Base-by-base conservation (phyloP, 2,888 invertebrate genomes). In the Lasioglossum lativentre region DNA sequence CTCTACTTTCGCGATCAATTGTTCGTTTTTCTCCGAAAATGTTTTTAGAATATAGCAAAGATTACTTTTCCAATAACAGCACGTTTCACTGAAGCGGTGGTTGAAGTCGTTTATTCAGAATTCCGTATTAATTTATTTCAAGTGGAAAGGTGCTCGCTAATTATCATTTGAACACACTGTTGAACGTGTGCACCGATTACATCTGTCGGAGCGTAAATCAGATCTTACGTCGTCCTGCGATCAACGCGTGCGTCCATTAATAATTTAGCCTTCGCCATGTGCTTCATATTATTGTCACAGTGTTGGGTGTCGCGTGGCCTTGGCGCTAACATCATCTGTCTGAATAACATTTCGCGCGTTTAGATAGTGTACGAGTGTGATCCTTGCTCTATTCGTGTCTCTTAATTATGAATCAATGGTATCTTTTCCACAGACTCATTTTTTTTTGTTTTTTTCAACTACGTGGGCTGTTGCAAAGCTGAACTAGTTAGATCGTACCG, bases 271-370 rank as follows among this genome's bases (percentile, higher is more conserved):
- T 85, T 86, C 81, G 47, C 19, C 72, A 59, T 38, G 40, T 78
- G 78, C 78, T 76, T 86, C 74, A 79, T 79, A 82, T 86, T 81
- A 74, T 75, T 82, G 76, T 74, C 81, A 70, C 73, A 78, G 27
- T 42, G 63, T 85, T 85, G 76, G 78, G 86, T n/a, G 81, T 45
- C 30, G 30, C 70, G 45, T 74, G 85, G 59, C 85, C 82, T 82
- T 86, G 82, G 68, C 52, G 66, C 16, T 52, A 75, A 52, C 71
- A 75, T 84, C 52, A 59, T 40, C 72, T 47, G 66, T 27, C 73
- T 75, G 76, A 63, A 38, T 81, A 68, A 73, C 38, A 76, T 74
- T 76, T 45, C 23, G 73, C 79, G 8, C 66, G 72, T 73, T 83
- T 30, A 47, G 75, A 82, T 78, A 82, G 56, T 34, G 12, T 30